Base-by-base conservation (phyloP, 92 coral and sea anemone species). In the Paragorgia papillata region DNA sequence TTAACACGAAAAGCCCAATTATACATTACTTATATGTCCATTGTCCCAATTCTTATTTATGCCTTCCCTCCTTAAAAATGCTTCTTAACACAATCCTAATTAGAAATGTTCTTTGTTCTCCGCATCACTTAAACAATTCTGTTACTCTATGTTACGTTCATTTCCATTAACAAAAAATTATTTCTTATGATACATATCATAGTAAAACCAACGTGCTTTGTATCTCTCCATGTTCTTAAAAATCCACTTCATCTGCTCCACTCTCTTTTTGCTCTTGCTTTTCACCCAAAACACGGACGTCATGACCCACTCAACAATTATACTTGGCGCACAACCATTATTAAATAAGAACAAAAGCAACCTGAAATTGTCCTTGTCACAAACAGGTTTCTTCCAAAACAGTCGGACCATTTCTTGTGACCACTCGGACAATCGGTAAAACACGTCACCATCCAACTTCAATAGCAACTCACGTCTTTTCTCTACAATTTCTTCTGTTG, bases 381-480 rank as follows among this genome's bases (percentile, higher is more conserved):
- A 17, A 17, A 51, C 21, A 7, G 58, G 58, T 51, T 51, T 51
- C 58, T 51, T 22, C 58, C 58, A 51, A 51, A 51, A 51, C 17
- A 17, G 20, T 51, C 20, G 7, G 6, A 17, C 58, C 58, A 51
- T 51, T 17, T 51, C 58, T 22, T 17, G 6, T 51, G 58, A 19
- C 58, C 58, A 51, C 20, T 51, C 20, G 21, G 5, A 17, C 58
- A 51, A 5, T 17, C 26, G 21, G 26, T 51, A 51, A 22, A 51
- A 51, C 20, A 51, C 58, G 26, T 51, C 58, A 51, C 58, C 58
- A 51, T 51, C 26, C 3, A 51, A 17, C 3, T 17, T 3, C 26
- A 17, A 17, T 19, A 51, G 17, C 58, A 51, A 51, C 6, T 22
- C 20, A 51, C 20, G 21, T 51, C 58, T 51, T 22, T 51, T 51